phyloP scores from a whole-genome alignment of 2,888 invertebrate genomes.

The Drosophila ochracea region DNA sequence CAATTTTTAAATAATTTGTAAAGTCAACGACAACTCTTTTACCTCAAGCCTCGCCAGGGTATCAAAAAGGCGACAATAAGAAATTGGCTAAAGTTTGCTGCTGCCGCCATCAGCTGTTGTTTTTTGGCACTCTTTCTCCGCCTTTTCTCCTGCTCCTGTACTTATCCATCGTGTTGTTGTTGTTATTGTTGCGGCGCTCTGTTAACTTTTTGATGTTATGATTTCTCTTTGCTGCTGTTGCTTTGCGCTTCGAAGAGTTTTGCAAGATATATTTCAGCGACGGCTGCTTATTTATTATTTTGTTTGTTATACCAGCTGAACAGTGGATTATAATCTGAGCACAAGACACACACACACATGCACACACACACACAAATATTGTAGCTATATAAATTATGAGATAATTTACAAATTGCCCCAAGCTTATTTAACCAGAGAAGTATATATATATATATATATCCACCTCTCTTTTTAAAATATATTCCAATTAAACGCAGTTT shows the following conservation, averaged over 20 bases:
- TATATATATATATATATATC: neutral
- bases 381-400: conserved; percentile 10
- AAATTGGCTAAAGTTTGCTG: conserved; percentile 72
- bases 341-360: conserved; percentile 15
- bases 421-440: neutral
- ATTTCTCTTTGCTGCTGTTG: conserved; percentile 56
- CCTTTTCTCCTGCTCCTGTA: neutral
- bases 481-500: conserved; percentile 34
- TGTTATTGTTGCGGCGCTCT: conserved; percentile 19
- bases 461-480: conserved; percentile 8
- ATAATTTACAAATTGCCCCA: conserved; percentile 5
- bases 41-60: neutral
- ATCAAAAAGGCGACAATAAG: conserved; percentile 19
- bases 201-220: conserved; percentile 67
- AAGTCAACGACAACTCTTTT: neutral
- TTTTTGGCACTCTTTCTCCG: neutral
- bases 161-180: neutral
- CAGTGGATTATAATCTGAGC: conserved; percentile 16
- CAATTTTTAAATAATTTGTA: neutral
- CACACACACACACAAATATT: neutral
- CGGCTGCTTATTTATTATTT: conserved; percentile 45
- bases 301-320: conserved; percentile 26
- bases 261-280: conserved; percentile 17
- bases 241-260: conserved; percentile 30
- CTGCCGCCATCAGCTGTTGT: conserved; percentile 31